Evolutionary conservation across 2,113 vertebrate genomes (phyloP).

Genomic region (Tyto alba): DNA sequence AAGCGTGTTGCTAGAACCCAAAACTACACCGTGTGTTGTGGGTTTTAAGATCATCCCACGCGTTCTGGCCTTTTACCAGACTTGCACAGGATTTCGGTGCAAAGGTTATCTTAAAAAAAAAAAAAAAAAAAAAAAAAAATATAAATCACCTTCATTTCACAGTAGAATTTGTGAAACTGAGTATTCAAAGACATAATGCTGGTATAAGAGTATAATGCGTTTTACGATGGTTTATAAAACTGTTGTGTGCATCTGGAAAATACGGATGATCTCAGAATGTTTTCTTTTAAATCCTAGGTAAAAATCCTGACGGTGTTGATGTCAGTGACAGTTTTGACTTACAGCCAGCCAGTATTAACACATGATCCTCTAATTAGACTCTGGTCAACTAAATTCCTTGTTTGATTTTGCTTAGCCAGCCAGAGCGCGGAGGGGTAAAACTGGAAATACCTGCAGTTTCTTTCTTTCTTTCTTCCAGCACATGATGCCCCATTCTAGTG

Average conservation of each 20-base stretch:
- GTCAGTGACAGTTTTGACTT: neutral
- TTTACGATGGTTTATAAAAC: neutral
- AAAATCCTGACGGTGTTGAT: neutral
- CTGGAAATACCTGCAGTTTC: constrained; percentile 28
- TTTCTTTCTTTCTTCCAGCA: neutral
- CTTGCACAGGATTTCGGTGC: neutral
- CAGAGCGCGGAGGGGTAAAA: constrained; percentile 1
- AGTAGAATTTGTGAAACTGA: neutral
- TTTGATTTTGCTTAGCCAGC: constrained; percentile 26
- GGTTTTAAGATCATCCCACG: neutral
- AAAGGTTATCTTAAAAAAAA: neutral
- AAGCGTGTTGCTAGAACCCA: neutral
- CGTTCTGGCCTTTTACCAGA: neutral
- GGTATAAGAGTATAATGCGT: neutral
- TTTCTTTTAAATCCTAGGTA: neutral
- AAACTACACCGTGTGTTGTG: neutral
- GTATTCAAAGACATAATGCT: neutral
- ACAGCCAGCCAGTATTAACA: neutral
- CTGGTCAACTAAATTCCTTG: neutral
- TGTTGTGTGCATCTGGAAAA: neutral
- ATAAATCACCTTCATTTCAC: neutral
- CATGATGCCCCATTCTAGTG: neutral
- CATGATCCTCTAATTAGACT: neutral
- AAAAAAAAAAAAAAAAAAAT: neutral
- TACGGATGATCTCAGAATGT: neutral